Evolutionary conservation across 2,797 vertebrate genomes (phyloP).

Genomic region (Varecia variegata): DNA sequence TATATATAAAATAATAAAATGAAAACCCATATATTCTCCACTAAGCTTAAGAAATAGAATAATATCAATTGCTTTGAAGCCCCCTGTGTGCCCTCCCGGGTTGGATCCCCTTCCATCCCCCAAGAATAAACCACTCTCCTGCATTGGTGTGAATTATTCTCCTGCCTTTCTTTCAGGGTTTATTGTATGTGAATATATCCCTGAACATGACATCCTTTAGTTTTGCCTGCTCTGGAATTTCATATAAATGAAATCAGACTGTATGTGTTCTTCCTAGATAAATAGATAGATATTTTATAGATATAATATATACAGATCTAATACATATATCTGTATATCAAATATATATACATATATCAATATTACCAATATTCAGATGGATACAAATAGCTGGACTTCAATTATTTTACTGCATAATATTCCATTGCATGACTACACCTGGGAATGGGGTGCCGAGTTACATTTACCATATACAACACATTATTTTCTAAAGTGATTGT

Average conservation of each 20-base stretch:
- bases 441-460: too few relatives aligned
- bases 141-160: background rate
- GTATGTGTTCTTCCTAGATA: background rate
- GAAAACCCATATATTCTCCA: background rate
- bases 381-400: background rate
- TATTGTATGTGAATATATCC: background rate
- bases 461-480: too few relatives aligned
- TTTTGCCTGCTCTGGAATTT: background rate
- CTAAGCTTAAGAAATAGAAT: background rate
- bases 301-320: background rate
- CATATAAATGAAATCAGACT: background rate
- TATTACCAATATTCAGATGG: background rate
- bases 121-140: background rate
- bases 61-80: background rate
- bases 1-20: background rate
- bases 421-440: background rate
- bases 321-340: background rate
- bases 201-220: background rate
- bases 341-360: background rate
- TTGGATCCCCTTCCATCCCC: fast-evolving
- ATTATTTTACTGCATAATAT: background rate
- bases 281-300: background rate
- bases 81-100: background rate
- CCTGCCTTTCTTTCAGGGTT: background rate
- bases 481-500: background rate